Percentiles rank a stretch among this genome's conserved stretches.
Evolutionary conservation across 2,888 invertebrate species (phyloP).

Genomic region (Apotomis betuletana): DNA sequence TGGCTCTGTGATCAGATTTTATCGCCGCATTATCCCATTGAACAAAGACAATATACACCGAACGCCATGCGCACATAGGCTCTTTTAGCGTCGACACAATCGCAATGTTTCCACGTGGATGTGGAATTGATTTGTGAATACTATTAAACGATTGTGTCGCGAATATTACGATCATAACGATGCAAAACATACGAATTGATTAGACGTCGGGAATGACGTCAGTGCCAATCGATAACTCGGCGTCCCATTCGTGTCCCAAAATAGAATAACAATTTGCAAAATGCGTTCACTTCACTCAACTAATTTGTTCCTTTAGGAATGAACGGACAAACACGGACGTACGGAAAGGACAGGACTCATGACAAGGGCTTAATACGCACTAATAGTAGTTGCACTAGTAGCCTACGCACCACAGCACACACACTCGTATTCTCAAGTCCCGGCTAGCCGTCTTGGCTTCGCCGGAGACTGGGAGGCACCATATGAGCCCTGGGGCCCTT

Average conservation of each 20-base stretch:
- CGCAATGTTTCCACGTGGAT: constrained; percentile 2
- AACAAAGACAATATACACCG: background rate
- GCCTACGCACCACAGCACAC: too few species aligned
- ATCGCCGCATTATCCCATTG: background rate
- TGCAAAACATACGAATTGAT: constrained; percentile 7
- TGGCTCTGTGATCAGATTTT: background rate
- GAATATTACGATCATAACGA: background rate
- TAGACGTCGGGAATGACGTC: constrained; percentile 34
- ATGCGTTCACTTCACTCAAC: constrained; percentile 3
- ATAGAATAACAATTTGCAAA: constrained; percentile 38
- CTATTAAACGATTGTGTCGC: background rate
- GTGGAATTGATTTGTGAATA: constrained; percentile 3
- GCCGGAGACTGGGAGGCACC: too few species aligned
- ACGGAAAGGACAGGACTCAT: background rate
- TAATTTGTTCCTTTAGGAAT: background rate
- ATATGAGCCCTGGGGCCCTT: too few species aligned
- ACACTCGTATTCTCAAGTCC: too few species aligned
- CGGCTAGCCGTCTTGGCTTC: too few species aligned
- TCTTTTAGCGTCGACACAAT: background rate
- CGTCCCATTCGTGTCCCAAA: constrained; percentile 30
- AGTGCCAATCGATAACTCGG: constrained; percentile 28
- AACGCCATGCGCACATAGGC: background rate
- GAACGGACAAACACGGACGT: background rate
- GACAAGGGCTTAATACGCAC: too few species aligned
- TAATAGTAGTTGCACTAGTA: too few species aligned